A percentile compares a stretch with the other conserved stretches of the same genome.
Conservation (phyloP, 2,888 invertebrate genomes). For the Labia minor region DNA sequence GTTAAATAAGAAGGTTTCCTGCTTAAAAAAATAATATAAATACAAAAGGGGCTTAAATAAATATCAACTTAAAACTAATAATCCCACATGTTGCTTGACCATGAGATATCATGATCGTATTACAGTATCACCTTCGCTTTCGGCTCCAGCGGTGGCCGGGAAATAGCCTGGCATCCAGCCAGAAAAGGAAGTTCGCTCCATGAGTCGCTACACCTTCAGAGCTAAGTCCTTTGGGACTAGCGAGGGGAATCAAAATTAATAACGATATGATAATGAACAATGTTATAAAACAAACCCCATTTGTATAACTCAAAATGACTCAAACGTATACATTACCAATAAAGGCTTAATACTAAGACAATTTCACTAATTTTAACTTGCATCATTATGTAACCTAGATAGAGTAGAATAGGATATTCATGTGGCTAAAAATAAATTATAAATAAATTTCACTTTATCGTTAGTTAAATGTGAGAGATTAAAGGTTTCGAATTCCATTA, state of each 20-base stretch:
- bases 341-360: neutral
- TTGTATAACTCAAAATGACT: slow-evolving; percentile 5
- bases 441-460: neutral
- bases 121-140: slow-evolving; percentile 9
- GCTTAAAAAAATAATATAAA: slow-evolving; percentile 30
- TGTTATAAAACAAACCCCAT: neutral
- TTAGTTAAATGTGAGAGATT: neutral
- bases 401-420: neutral
- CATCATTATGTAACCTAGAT: slow-evolving; percentile 13
- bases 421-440: slow-evolving; percentile 7
- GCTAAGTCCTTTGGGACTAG: slow-evolving; percentile 3
- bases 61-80: slow-evolving; percentile 33
- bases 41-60: slow-evolving; percentile 30
- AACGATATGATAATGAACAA: neutral
- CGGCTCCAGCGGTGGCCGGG: slow-evolving; percentile 3
- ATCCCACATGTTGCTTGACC: neutral
- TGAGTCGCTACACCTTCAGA: neutral
- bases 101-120: slow-evolving; percentile 18
- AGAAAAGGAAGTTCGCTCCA: neutral
- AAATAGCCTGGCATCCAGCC: neutral
- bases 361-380: slow-evolving; percentile 3
- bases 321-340: slow-evolving; percentile 6
- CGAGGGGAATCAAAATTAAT: neutral
- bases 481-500: slow-evolving; percentile 1
- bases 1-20: slow-evolving; percentile 35